Evolutionary conservation across 2,888 invertebrate species (phyloP).

Genomic region (Pinctada fucata): DNA sequence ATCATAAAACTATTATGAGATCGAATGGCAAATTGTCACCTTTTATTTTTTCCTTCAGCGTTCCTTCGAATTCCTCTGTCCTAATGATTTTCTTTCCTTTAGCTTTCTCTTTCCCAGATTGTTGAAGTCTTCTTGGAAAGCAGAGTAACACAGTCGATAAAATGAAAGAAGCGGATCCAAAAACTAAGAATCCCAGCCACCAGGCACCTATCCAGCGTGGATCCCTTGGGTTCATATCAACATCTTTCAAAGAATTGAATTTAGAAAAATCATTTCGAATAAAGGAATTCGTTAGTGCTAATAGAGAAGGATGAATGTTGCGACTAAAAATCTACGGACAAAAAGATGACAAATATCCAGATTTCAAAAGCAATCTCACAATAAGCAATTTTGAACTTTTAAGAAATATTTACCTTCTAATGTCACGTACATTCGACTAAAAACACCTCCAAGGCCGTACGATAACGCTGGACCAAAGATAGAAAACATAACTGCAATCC

Average conservation of each 20-base stretch:
- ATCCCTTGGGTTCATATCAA: constrained; percentile 22
- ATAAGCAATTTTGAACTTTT: too few relatives aligned
- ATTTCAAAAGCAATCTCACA: too few relatives aligned
- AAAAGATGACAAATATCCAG: too few relatives aligned
- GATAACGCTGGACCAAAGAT: constrained; percentile 56
- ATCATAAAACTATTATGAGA: too few relatives aligned
- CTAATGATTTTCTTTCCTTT: constrained; percentile 1
- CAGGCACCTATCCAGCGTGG: constrained; percentile 26
- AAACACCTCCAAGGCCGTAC: constrained; percentile 51
- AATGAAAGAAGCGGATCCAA: constrained; percentile 10
- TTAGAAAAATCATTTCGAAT: not conserved
- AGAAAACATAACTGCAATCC: constrained; percentile 41
- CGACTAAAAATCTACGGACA: too few relatives aligned
- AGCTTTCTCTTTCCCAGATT: constrained; percentile 3
- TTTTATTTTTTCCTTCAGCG: not conserved
- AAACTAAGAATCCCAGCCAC: constrained; percentile 23
- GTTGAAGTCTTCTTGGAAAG: constrained; percentile 10
- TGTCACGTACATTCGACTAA: constrained; percentile 54
- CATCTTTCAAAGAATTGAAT: constrained; percentile 8
- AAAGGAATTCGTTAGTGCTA: too few relatives aligned
- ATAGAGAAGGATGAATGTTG: too few relatives aligned
- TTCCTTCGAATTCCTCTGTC: not conserved
- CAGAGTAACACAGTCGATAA: not conserved
- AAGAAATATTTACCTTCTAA: constrained; percentile 46
- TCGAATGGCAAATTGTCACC: not conserved